These are phyloP conservation scores for Temnothorax rugatulus DNA, from an alignment of 2,888 invertebrate species.

Conservation along the genomic window DNA sequence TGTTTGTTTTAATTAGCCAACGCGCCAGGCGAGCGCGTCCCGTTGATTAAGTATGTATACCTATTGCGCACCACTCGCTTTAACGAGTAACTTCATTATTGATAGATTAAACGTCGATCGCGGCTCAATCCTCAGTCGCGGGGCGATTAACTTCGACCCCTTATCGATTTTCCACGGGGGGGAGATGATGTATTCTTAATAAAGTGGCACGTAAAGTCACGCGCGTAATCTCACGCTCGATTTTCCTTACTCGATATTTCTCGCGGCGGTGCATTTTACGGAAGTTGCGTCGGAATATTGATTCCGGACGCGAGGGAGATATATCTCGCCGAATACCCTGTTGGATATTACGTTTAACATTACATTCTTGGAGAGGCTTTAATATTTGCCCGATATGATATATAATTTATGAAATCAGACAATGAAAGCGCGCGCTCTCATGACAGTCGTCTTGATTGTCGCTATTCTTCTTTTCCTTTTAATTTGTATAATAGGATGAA, in stretches of 20 bases:
- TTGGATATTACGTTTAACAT: conserved; percentile 9
- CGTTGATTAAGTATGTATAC: conserved; percentile 62
- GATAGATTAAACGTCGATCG: conserved; percentile 73
- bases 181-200: conserved; percentile 59
- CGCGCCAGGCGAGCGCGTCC: conserved; percentile 20
- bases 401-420: not conserved
- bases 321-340: conserved; percentile 1
- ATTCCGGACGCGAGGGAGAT: conserved; percentile 47
- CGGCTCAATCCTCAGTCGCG: conserved; percentile 60
- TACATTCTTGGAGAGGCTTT: not conserved
- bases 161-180: conserved; percentile 51
- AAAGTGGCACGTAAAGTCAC: conserved; percentile 53
- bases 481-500: not conserved
- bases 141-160: conserved; percentile 1
- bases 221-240: conserved; percentile 56
- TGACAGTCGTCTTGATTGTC: not conserved
- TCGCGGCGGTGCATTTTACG: conserved; percentile 42
- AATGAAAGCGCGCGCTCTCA: not conserved
- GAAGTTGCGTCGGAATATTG: conserved; percentile 69
- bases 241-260: conserved; percentile 56
- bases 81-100: conserved; percentile 70
- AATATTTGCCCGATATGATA: not conserved
- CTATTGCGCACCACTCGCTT: conserved; percentile 47
- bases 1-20: conserved; percentile 17
- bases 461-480: not conserved